Evolutionary conservation across 2,797 vertebrate genomes (phyloP), one percentile per base, ranked within the genome.

Genomic region (Acanthis flammea): DNA sequence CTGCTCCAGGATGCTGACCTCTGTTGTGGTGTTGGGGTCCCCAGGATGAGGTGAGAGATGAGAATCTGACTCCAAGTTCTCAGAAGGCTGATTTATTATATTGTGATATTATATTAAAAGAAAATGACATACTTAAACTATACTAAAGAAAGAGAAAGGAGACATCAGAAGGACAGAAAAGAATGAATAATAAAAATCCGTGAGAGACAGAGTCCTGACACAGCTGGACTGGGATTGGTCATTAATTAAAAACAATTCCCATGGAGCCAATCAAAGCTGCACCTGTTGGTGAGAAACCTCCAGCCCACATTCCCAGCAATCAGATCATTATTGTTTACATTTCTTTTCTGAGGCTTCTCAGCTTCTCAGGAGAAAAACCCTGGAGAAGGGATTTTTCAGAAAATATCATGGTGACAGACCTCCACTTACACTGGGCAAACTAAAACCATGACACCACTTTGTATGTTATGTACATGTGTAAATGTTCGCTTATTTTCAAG

Each of bases 401-500:
- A 54, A 54, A 54, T 14, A 22, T 54, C 51, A 54, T 22, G 51
- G 31, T n/a, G 51, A 54, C 51, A 54, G 19, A 54, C 19, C 28
- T 85, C 67, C 41, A 31, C n/a, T 75, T 12, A 30, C 16, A 3
- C 0, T 17, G 21, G 15, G 39, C 51, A 68, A 86, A 39, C 47
- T 33, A 41, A 67, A 83, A 19, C 58, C 21, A 5, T 9, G 6
- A 19, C 23, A 42, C 27, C 47, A 33, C 62, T 39, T 7, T 27
- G 28, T 31, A 10, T 12, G 33, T 25, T 19, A 45, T 0, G 9
- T 25, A 58, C 14, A 4, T 1, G 1, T 31, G 31, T 10, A 71
- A 51, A 44, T 2, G 4, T 21, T 21, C 72, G 45, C 4, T 30
- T 19, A 25, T 50, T 79, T 85, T 35, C 35, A 73, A 79, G 45